phyloP scores from a whole-genome alignment of 1,140 invertebrate species.

The Caenorhabditis latens region DNA sequence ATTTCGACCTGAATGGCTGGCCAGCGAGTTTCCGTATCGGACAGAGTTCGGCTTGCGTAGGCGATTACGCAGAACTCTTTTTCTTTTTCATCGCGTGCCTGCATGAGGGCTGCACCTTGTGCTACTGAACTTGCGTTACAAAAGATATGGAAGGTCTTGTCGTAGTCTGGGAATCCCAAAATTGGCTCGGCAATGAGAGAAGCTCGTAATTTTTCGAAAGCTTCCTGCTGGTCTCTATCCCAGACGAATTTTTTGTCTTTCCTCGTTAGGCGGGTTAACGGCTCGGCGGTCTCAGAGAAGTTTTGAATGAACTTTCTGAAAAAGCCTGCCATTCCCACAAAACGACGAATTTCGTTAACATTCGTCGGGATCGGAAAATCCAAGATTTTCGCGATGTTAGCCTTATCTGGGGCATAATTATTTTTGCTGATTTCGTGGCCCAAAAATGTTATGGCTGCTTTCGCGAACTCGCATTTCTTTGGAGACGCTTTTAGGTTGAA shows the following conservation, averaged over 20 bases:
- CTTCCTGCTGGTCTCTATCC: background rate
- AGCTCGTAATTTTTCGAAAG: slow-evolving; percentile 5
- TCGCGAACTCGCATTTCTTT: slow-evolving; percentile 69
- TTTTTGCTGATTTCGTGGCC: slow-evolving; percentile 71
- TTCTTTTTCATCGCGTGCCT: background rate
- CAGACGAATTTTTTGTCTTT: slow-evolving; percentile 53
- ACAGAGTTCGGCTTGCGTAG: background rate
- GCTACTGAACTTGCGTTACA: slow-evolving; percentile 48
- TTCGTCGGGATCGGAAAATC: slow-evolving; percentile 23
- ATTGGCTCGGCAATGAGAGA: background rate
- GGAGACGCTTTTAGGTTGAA: slow-evolving; percentile 78
- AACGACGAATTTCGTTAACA: slow-evolving; percentile 70
- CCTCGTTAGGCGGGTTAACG: slow-evolving; percentile 64
- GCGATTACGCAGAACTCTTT: slow-evolving; percentile 17
- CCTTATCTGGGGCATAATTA: slow-evolving; percentile 70
- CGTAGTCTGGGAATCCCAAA: slow-evolving; percentile 50
- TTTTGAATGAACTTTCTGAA: slow-evolving; percentile 72
- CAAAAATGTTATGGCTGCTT: slow-evolving; percentile 66
- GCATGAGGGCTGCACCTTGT: slow-evolving; percentile 44
- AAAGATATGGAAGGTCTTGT: slow-evolving; percentile 45
- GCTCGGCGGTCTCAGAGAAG: slow-evolving; percentile 68
- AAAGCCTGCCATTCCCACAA: slow-evolving; percentile 74
- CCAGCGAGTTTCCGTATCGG: slow-evolving; percentile 22
- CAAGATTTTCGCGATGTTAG: slow-evolving; percentile 69
- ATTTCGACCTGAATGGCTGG: slow-evolving; percentile 38